These are phyloP conservation scores for Phortica variegata DNA, from an alignment of 1,140 invertebrate genomes.

Conservation along the genomic window DNA sequence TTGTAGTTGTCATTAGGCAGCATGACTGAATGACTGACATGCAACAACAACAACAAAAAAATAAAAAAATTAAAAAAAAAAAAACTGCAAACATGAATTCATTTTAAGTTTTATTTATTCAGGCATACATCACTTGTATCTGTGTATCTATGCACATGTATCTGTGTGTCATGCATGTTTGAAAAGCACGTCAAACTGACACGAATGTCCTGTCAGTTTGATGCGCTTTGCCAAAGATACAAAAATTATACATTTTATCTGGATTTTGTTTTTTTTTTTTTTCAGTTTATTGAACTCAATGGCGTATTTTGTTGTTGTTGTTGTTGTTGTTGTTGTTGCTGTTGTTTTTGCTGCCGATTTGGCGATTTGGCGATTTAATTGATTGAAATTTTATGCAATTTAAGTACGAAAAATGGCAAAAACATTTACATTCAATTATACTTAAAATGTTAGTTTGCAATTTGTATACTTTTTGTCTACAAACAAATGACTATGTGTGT, in stretches of 20 bases:
- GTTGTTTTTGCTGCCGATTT: background rate
- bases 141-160: slow-evolving; percentile 1
- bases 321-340: background rate
- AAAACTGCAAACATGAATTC: slow-evolving; percentile 15
- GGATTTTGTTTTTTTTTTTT: background rate
- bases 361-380: slow-evolving; percentile 13
- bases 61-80: too few species aligned
- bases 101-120: too few species aligned
- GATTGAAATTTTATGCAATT: slow-evolving; percentile 30
- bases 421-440: slow-evolving; percentile 32
- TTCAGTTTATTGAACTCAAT: too few species aligned
- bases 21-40: too few species aligned
- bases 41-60: too few species aligned
- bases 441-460: slow-evolving; percentile 12
- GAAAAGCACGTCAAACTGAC: too few species aligned
- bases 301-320: background rate
- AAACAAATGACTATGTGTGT: background rate
- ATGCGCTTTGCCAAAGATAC: too few species aligned
- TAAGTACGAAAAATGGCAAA: slow-evolving; percentile 44
- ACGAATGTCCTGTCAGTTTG: too few species aligned
- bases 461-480: background rate
- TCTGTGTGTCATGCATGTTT: background rate
- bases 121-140: slow-evolving; percentile 19
- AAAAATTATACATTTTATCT: background rate
- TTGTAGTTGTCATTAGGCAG: too few species aligned